phyloP scores from a whole-genome alignment of 2,797 vertebrate genomes.

The Gadopsis bispinosus region DNA sequence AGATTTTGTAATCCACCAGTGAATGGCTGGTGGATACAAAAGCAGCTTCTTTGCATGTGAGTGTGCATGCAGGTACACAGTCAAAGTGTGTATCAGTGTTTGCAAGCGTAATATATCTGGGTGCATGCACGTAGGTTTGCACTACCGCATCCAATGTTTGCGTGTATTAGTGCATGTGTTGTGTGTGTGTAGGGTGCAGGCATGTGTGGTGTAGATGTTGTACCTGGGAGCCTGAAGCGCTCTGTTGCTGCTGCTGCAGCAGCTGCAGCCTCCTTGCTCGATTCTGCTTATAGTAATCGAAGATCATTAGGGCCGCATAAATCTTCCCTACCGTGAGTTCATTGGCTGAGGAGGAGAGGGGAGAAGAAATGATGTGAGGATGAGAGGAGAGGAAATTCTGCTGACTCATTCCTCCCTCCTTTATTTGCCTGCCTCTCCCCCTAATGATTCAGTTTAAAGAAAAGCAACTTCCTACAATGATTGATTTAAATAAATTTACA shows the following conservation, averaged over 20 bases:
- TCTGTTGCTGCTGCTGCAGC: constrained; percentile 81
- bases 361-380: constrained; percentile 19
- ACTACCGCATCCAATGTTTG: constrained; percentile 23
- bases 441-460: constrained; percentile 11
- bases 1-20: constrained; percentile 30
- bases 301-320: constrained; percentile 97
- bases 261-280: constrained; percentile 88
- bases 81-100: constrained; percentile 19
- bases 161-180: not conserved
- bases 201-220: constrained; percentile 27
- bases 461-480: constrained; percentile 5
- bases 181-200: constrained; percentile 14
- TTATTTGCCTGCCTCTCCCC: constrained; percentile 11
- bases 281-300: constrained; percentile 97
- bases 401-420: constrained; percentile 52
- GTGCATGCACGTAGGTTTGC: constrained; percentile 51
- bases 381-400: constrained; percentile 20
- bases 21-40: constrained; percentile 33
- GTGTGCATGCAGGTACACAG: constrained; percentile 49
- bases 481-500: constrained; percentile 9
- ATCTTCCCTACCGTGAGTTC: constrained; percentile 98
- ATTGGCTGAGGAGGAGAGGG: constrained; percentile 84
- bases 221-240: constrained; percentile 89
- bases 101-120: constrained; percentile 38
- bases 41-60: constrained; percentile 10